These are phyloP conservation scores for Falco naumanni DNA, from an alignment of 2,797 vertebrate genomes.

Conservation along the genomic window DNA sequence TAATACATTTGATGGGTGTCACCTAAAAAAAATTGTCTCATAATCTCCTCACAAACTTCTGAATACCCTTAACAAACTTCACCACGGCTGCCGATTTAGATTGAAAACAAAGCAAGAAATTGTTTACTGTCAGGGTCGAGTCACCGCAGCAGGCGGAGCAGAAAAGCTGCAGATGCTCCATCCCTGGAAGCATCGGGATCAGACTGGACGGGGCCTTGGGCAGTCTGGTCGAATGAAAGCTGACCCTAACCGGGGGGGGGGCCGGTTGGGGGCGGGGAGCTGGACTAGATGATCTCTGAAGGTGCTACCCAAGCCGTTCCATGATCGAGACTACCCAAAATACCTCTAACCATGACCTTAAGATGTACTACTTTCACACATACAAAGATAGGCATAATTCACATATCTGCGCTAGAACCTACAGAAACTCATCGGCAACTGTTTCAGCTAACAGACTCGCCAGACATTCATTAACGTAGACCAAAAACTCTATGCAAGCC, in stretches of 20 bases:
- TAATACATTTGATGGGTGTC: accelerated
- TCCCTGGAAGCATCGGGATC: accelerated
- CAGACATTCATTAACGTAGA: background rate
- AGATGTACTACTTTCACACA: background rate
- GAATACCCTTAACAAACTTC: background rate
- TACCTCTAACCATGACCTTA: background rate
- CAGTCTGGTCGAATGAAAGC: accelerated
- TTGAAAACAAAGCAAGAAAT: accelerated
- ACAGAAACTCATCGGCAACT: background rate
- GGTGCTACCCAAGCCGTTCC: background rate
- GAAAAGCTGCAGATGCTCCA: accelerated
- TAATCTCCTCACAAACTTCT: background rate
- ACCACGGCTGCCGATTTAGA: background rate
- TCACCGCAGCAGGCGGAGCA: accelerated
- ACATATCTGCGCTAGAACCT: accelerated
- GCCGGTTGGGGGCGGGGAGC: too few species aligned
- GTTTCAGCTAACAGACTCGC: background rate
- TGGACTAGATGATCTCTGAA: too few species aligned
- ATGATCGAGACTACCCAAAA: background rate
- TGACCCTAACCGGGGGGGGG: too few species aligned
- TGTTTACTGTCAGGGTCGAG: background rate
- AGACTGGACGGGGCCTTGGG: accelerated
- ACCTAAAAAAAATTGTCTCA: background rate
- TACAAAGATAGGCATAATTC: background rate
- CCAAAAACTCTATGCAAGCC: background rate